These are phyloP conservation scores for pig (Sus scrofa) DNA, from an alignment of 2,113 vertebrate genomes.

Conservation along the genomic window T2T-Sscrofa CM000820.6:73528001-73528500, in stretches of 20 bases:
- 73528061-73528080: no score
- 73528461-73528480: not conserved
- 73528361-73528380: not conserved
- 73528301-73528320: not conserved
- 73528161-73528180: no score
- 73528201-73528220: not conserved
- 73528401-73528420: not conserved
- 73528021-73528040: not conserved
- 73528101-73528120: no score
- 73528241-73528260: not conserved
- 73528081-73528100: no score
- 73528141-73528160: no score
- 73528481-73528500: not conserved
- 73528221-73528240: not conserved
- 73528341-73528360: not conserved
- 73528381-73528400: not conserved
- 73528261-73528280: not conserved
- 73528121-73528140: no score
- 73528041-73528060: not conserved
- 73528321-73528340: not conserved
- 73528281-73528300: not conserved
- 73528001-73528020: not conserved
- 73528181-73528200: no score
- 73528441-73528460: not conserved
- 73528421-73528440: not conserved